Evolutionary conservation across 2,888 invertebrate species (phyloP), one percentile per base, ranked within the genome.

Genomic region (Monoplex corrugatus): DNA sequence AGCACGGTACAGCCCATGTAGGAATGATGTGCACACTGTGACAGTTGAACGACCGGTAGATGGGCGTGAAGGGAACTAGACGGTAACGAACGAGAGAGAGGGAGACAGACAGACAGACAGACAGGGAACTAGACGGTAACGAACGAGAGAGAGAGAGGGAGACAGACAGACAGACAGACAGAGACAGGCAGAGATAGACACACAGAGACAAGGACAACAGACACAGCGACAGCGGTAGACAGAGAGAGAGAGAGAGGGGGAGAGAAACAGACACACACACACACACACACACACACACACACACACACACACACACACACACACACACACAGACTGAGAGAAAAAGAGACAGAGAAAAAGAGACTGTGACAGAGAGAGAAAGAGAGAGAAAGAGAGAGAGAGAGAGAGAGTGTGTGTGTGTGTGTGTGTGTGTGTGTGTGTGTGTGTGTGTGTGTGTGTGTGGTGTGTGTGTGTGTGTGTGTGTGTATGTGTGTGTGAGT

Each of bases 301-400:
- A 75, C 75, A 75, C 75, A 75, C 75, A 75, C 75, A 75, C 75
- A 13, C 57, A 72, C 72, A 72, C n/a, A 38, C 38, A 75, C 28
- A 43, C 44, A 44, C 19, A 45, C 8, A 45, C 38, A 82, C 35
- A 40, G 1, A 28, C 72, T 19, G 43, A 68, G 38, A 86, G 63
- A 68, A 3, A 68, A 63, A 63, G 23, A 85, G 63, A 40, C n/a
- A 82, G 82, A 82, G 45, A 82, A 8, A 44, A n/a, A 28, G 43
- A 44, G 44, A 82, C 1, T 28, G 82, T n/a, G 82, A 44, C 23
- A 44, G 82, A 82, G 82, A 44, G 8, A 43, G n/a, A 43, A n/a
- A 43, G 82, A 44, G 82, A 44, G 82, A 43, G 82, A 44, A 6
- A 82, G 44, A 82, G 40, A 80, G 40, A 80, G 78, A 78, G 78